Evolutionary conservation across 2,113 vertebrate genomes (phyloP).

Genomic region (Siphamia tubifer): DNA sequence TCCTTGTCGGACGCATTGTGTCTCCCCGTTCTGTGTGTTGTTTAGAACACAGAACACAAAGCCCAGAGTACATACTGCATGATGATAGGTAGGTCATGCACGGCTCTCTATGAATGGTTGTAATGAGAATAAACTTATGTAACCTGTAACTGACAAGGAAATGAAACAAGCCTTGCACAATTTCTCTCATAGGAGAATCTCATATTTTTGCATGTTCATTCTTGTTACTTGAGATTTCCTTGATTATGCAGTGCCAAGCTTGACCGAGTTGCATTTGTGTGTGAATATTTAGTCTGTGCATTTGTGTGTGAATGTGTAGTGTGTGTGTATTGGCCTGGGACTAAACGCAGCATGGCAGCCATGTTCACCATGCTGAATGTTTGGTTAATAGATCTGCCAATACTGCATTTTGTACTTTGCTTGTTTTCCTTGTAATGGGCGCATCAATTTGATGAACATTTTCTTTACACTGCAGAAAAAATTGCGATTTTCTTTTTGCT

Average conservation of each 20-base stretch:
- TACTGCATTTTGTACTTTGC: conserved; percentile 49
- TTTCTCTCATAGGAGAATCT: too few species aligned
- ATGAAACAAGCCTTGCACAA: conserved; percentile 17
- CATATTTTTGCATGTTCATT: conserved; percentile 14
- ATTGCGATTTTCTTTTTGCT: conserved; percentile 50
- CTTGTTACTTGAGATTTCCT: conserved; percentile 10
- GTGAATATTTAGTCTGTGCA: conserved; percentile 7
- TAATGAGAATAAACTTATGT: neutral
- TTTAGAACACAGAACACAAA: neutral
- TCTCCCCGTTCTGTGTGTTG: neutral
- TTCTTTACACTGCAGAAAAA: conserved; percentile 47
- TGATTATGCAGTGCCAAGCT: neutral
- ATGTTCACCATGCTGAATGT: conserved; percentile 28
- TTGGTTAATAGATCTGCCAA: conserved; percentile 58
- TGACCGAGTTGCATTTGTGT: conserved; percentile 2
- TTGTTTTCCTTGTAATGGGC: conserved; percentile 57
- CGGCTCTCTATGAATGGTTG: neutral
- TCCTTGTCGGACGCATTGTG: neutral
- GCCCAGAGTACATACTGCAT: neutral
- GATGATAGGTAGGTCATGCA: neutral
- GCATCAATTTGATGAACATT: conserved; percentile 56
- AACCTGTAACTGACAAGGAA: neutral
- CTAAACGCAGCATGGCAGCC: conserved; percentile 26
- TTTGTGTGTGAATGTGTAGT: too few species aligned
- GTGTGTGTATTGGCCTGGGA: conserved; percentile 5